A percentile compares a stretch with the other conserved stretches of the same genome.
These are phyloP conservation scores for Anoplius nigerrimus DNA, from an alignment of 2,888 invertebrate species.

Conservation along the genomic window DNA sequence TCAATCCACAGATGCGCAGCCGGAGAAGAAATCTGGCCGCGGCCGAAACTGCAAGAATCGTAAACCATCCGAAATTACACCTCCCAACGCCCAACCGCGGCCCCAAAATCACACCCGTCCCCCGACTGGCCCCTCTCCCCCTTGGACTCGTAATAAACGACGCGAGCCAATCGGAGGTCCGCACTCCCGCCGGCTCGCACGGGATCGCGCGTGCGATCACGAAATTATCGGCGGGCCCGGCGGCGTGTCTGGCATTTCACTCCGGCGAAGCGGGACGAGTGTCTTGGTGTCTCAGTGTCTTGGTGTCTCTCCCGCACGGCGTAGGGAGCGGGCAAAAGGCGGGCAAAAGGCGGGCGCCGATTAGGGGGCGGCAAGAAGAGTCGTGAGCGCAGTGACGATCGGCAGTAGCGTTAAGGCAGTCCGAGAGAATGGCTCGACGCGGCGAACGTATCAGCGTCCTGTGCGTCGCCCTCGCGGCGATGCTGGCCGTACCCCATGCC, in stretches of 20 bases:
- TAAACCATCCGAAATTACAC: too few relatives aligned
- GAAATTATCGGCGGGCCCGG: slow-evolving; percentile 26
- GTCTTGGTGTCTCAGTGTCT: too few relatives aligned
- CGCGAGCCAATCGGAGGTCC: too few relatives aligned
- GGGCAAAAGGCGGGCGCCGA: slow-evolving; percentile 53
- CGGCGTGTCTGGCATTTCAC: slow-evolving; percentile 29
- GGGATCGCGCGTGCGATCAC: neutral
- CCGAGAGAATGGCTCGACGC: slow-evolving; percentile 66
- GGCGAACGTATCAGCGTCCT: slow-evolving; percentile 32
- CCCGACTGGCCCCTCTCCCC: too few relatives aligned
- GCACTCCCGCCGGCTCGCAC: too few relatives aligned
- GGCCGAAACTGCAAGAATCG: too few relatives aligned
- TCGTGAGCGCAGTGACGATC: slow-evolving; percentile 41
- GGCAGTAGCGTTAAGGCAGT: slow-evolving; percentile 67
- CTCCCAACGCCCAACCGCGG: too few relatives aligned
- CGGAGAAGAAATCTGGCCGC: too few relatives aligned
- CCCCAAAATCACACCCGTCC: too few relatives aligned
- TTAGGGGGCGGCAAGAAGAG: slow-evolving; percentile 56
- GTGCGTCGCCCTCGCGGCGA: slow-evolving; percentile 24
- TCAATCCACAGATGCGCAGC: too few relatives aligned
- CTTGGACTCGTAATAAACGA: too few relatives aligned
- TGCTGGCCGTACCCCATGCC: slow-evolving; percentile 45
- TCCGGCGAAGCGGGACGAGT: slow-evolving; percentile 33
- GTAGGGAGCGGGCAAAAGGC: slow-evolving; percentile 42
- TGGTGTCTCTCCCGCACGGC: slow-evolving; percentile 4